Percentiles rank a stretch among this genome's conserved stretches.
Evolutionary conservation across 2,888 invertebrate genomes (phyloP).

Genomic region (Apocheima hispidaria): DNA sequence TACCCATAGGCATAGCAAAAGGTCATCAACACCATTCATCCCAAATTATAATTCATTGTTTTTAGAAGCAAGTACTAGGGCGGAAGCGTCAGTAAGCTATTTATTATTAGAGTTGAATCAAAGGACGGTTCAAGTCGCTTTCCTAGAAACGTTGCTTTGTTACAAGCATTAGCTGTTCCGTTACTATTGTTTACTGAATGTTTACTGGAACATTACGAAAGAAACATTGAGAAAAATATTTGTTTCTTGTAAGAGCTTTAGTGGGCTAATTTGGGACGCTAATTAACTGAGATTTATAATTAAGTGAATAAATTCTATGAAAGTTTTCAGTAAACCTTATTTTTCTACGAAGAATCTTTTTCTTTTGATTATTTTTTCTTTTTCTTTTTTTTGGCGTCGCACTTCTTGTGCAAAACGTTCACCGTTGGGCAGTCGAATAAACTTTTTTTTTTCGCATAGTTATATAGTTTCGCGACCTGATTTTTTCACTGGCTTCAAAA

Average conservation of each 20-base stretch:
- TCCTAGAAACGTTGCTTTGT: constrained; percentile 55
- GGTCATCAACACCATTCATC: constrained; percentile 5
- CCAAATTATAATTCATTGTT: constrained; percentile 24
- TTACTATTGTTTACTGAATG: constrained; percentile 29
- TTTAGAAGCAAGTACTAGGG: constrained; percentile 53
- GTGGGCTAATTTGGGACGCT: background rate
- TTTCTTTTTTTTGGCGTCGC: no score
- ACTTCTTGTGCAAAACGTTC: no score
- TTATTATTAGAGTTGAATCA: constrained; percentile 69
- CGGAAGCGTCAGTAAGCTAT: constrained; percentile 66
- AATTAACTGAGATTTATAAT: background rate
- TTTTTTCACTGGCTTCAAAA: no score
- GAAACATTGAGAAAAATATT: constrained; percentile 23
- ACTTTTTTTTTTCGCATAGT: no score
- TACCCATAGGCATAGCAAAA: background rate
- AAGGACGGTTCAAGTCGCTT: constrained; percentile 57
- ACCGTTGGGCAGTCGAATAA: no score
- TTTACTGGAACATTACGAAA: constrained; percentile 22
- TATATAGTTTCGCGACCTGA: no score
- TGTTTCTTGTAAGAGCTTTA: constrained; percentile 13
- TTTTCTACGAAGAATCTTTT: no score
- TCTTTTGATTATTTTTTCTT: no score
- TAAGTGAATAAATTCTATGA: background rate
- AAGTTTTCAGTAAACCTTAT: no score
- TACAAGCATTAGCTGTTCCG: constrained; percentile 42